Percentiles rank a stretch among this genome's conserved stretches.
phyloP scores from a whole-genome alignment of 1,140 invertebrate species.

The Acromyrmex echinatior region DNA sequence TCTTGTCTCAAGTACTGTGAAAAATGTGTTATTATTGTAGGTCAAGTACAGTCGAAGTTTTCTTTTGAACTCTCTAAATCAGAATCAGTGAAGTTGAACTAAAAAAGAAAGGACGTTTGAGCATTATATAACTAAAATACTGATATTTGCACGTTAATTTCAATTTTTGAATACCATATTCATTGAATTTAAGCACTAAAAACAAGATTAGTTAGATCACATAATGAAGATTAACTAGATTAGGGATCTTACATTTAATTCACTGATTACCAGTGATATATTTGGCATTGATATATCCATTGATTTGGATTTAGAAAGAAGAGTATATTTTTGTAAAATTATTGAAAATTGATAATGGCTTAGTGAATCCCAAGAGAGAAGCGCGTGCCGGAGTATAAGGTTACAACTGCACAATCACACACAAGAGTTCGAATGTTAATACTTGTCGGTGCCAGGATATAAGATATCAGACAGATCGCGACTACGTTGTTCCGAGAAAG shows the following conservation, averaged over 20 bases:
- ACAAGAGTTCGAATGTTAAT: conserved; percentile 11
- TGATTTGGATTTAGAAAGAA: no score
- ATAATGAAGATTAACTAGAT: no score
- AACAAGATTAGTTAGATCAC: no score
- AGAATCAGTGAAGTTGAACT: no score
- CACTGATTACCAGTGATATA: no score
- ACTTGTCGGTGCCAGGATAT: not conserved
- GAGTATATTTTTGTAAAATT: not conserved
- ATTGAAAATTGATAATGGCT: not conserved
- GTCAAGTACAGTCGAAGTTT: not conserved
- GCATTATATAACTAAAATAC: no score
- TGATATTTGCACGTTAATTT: no score
- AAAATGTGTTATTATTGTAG: not conserved
- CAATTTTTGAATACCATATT: no score
- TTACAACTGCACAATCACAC: not conserved
- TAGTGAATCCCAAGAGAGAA: not conserved
- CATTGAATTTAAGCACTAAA: no score
- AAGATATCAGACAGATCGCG: conserved; percentile 54
- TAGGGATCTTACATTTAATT: no score
- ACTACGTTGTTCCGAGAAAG: conserved; percentile 55
- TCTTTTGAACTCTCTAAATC: not conserved
- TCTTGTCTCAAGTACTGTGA: not conserved
- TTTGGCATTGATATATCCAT: no score
- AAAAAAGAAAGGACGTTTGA: no score
- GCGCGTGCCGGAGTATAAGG: conserved; percentile 1